Percentiles rank a stretch among this genome's conserved stretches.
Conservation (phyloP, 2,888 invertebrate genomes). For the Yponomeuta malinellus region DNA sequence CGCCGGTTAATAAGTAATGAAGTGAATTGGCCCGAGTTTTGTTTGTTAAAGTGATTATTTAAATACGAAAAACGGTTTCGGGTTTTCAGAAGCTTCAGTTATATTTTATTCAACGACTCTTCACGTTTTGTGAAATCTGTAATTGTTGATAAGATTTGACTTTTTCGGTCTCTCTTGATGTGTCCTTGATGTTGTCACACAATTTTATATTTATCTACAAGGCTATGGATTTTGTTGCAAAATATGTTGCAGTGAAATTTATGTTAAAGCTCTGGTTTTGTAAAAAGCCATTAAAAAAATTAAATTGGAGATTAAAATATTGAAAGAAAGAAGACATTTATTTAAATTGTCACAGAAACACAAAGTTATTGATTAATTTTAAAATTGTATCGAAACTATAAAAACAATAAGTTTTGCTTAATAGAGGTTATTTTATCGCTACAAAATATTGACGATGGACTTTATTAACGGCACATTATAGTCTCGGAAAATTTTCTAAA, state of each 20-base stretch:
- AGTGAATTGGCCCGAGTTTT: constrained; percentile 64
- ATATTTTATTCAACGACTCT: constrained; percentile 72
- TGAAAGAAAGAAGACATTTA: no score
- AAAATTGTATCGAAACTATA: background rate
- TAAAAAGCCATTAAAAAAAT: no score
- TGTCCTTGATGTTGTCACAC: background rate
- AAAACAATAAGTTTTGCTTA: background rate
- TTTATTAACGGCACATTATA: background rate
- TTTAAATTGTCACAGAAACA: constrained; percentile 11
- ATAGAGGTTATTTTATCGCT: background rate
- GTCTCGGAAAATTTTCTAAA: constrained; percentile 34
- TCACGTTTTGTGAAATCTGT: constrained; percentile 61
- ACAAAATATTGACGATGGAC: background rate
- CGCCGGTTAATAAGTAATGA: constrained; percentile 72
- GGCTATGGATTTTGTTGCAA: no score
- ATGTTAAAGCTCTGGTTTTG: no score
- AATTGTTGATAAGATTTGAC: constrained; percentile 56
- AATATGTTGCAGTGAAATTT: no score
- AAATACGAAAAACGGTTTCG: constrained; percentile 73
- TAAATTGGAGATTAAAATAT: no score
- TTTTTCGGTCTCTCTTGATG: constrained; percentile 23
- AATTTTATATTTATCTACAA: no score
- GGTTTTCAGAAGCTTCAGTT: constrained; percentile 68
- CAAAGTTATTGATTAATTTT: background rate
- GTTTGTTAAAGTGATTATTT: constrained; percentile 75